Base-by-base conservation (phyloP, 2,113 vertebrate genomes). In the Amphiprion percula region DNA sequence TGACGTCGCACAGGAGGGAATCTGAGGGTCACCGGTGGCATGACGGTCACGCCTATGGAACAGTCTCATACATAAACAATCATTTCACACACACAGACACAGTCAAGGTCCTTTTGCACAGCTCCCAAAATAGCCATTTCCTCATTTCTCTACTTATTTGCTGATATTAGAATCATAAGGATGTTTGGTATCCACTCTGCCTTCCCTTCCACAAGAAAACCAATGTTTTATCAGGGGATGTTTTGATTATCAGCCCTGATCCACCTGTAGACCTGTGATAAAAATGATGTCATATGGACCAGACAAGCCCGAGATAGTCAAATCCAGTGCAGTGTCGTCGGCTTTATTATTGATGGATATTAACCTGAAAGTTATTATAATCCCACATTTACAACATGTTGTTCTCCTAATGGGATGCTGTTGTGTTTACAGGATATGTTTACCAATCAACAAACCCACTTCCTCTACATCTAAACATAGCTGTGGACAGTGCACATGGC, bases 1-100 rank as follows among this genome's bases (percentile, higher is more conserved):
- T 95, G 95, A 91, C 90, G 91, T 94, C 82, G 93, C 94, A 91
- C 90, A 89, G 87, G 66, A 63, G 87, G 91, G 91, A 94, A 90
- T 91, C 85, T 83, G 87, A 90, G 88, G 89, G 89, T 90, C 87
- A 88, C 77, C 47, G 73, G 85, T 88, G 87, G 87, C 74, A 70
- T 65, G 80, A 74, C 77, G 69, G 91, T 93, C 93, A 95, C 93
- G 89, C 92, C 94, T 94, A 89, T 85, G 82, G 86, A 86, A 92
- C 77, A 7, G 81, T 87, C 88, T 82, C 90, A 85, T 84, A 91
- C 63, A 79, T 58, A 70, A 67, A 76, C 75, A 80, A 68, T 67
- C 16, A 62, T 39, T 77, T 70, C 75, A 83, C 68, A 61, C 53
- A 80, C 74, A 59, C 80, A 63, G 87, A 79, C 46, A 65, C 12